Evolutionary conservation across 2,797 vertebrate species (phyloP), one percentile per base, ranked within the genome.

Genomic region (Oryzias dopingdopingensis): DNA sequence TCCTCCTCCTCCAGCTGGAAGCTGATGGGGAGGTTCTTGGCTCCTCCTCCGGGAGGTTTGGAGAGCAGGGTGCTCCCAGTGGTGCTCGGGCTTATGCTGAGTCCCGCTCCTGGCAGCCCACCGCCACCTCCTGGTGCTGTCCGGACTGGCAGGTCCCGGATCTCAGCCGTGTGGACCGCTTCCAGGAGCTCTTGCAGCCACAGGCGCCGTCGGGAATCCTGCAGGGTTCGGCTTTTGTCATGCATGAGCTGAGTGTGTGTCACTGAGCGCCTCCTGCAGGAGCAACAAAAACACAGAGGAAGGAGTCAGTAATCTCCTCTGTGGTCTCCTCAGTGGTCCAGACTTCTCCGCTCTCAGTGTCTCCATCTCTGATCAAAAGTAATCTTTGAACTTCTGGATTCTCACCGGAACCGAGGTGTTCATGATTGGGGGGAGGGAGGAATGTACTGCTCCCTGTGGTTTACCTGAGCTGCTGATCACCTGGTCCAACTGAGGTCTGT

Each of bases 181-280:
- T 95, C 94, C 4, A 98, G 90, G 14, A 99, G 88, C 63, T 95
- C 95, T 69, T 98, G 95, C 20, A 99, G 93, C 92, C 96, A 98
- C 86, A 93, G 92, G 44, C 95, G 93, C 3, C 97, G 92, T 77
- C 95, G 89, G 14, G 94, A 85, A 45, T 98, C 96, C 76, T 98
- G 96, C 76, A 97, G 91, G 12, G 93, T 93, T 46, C 95, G 94
- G 18, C 95, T 93, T 77, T 98, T 98, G 82, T 99, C 96, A n/a
- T 99, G 96, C 86, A 99, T 89, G 15, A 98, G 92, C 92, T 99
- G 97, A 18, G 97, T 95, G 53, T 99, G 96, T 0, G 94, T 95
- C 72, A 99, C 97, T 0, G 96, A 95, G 4, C 97, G 92, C 67
- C 92, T 94, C 50, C 59, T 62, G 50, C 20, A 50, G 20, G 14